These are phyloP conservation scores for Leuctra nigra DNA, from an alignment of 2,888 invertebrate genomes.

Conservation along the genomic window DNA sequence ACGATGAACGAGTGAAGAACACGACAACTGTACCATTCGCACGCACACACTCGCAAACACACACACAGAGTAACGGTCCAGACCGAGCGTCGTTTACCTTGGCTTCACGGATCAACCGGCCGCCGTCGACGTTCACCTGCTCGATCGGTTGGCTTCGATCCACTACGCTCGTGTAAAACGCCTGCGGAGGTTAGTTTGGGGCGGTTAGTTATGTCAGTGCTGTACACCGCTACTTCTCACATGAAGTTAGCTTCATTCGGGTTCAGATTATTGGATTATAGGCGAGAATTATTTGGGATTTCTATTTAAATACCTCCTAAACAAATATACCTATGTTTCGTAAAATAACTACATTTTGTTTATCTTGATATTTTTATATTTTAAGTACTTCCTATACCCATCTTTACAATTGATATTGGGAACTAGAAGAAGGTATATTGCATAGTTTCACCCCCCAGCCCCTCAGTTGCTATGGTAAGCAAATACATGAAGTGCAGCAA, in stretches of 20 bases:
- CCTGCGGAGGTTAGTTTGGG: constrained; percentile 50
- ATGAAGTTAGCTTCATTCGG: background rate
- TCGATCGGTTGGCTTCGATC: constrained; percentile 93
- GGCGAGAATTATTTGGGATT: background rate
- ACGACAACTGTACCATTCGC: constrained; percentile 1
- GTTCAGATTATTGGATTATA: background rate
- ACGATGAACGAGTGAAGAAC: background rate
- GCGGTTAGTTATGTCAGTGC: background rate
- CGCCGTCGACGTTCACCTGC: constrained; percentile 91
- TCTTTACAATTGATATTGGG: no score
- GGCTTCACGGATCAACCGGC: constrained; percentile 92
- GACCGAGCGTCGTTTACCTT: constrained; percentile 93
- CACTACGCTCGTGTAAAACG: constrained; percentile 84
- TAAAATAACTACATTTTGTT: no score
- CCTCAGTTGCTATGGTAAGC: no score
- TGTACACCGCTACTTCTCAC: background rate
- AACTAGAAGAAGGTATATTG: no score
- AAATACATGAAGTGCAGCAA: no score
- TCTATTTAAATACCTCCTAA: no score
- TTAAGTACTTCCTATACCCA: no score
- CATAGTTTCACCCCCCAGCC: no score
- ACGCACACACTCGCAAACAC: constrained; percentile 13
- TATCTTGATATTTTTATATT: no score
- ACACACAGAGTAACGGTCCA: background rate
- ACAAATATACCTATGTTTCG: no score